These are phyloP conservation scores for Lagothrix lagotricha DNA, from an alignment of 2,797 vertebrate species.

Conservation along the genomic window DNA sequence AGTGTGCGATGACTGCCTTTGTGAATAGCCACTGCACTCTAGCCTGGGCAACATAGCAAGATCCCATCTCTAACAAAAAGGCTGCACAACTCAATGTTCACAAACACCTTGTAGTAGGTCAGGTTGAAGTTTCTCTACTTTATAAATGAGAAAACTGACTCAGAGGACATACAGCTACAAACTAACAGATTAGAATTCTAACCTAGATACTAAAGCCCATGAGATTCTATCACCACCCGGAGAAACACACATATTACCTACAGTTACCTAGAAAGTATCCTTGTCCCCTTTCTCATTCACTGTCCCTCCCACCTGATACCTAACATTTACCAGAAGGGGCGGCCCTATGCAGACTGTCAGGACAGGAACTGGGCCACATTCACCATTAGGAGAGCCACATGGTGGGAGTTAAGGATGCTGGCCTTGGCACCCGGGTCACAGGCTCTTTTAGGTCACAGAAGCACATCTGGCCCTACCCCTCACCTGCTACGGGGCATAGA, in stretches of 20 bases:
- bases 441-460: neutral
- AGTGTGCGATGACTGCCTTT: neutral
- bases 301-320: neutral
- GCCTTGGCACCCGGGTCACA: neutral
- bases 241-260: accelerated
- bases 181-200: neutral
- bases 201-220: neutral
- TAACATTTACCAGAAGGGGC: neutral
- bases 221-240: neutral
- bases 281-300: neutral
- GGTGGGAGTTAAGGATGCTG: neutral
- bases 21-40: neutral
- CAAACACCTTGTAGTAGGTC: neutral
- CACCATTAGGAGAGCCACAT: neutral
- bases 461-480: neutral
- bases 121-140: neutral
- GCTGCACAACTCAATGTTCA: neutral
- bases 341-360: neutral
- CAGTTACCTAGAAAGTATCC: neutral
- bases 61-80: neutral
- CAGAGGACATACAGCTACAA: neutral
- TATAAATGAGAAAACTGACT: neutral
- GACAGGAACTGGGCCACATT: accelerated
- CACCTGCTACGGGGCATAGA: accelerated
- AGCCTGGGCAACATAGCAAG: neutral